phyloP scores from a whole-genome alignment of 1,140 invertebrate species.

The Heliconius himera region DNA sequence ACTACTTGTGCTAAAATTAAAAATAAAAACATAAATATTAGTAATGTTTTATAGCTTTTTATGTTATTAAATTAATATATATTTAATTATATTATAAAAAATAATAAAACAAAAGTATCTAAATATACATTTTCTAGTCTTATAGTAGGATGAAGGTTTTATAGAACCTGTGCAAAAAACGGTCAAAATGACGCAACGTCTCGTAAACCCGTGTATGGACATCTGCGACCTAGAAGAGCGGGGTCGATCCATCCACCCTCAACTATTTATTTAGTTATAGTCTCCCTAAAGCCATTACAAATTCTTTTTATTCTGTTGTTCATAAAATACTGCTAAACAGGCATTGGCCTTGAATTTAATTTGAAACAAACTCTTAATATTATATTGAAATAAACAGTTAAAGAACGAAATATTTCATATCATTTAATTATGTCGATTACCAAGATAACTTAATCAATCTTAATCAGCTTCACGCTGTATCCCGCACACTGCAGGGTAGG shows the following conservation, averaged over 20 bases:
- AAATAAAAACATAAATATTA: too few relatives aligned
- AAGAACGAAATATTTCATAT: not conserved
- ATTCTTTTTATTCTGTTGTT: slow-evolving; percentile 49
- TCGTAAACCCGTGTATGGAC: slow-evolving; percentile 45
- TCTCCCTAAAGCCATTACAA: slow-evolving; percentile 59
- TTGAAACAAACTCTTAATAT: not conserved
- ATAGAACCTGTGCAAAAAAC: slow-evolving; percentile 8
- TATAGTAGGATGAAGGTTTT: not conserved
- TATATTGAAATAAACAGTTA: not conserved
- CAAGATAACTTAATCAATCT: too few relatives aligned
- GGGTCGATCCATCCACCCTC: slow-evolving; percentile 56
- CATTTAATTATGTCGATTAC: not conserved
- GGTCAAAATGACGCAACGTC: slow-evolving; percentile 47
- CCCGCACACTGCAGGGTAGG: too few relatives aligned
- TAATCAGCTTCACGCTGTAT: too few relatives aligned
- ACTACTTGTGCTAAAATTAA: too few relatives aligned
- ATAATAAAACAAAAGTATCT: not conserved
- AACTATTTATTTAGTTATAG: slow-evolving; percentile 70
- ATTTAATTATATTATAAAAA: not conserved
- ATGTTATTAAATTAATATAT: not conserved
- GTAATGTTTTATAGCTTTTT: not conserved
- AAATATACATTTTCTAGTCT: not conserved
- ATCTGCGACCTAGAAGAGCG: slow-evolving; percentile 61
- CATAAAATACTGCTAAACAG: slow-evolving; percentile 12
- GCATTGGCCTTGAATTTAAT: not conserved